Percentiles rank a stretch among this genome's conserved stretches.
phyloP scores from a whole-genome alignment of 92 coral and sea anemone species.

The Pocillopora grandis region DNA sequence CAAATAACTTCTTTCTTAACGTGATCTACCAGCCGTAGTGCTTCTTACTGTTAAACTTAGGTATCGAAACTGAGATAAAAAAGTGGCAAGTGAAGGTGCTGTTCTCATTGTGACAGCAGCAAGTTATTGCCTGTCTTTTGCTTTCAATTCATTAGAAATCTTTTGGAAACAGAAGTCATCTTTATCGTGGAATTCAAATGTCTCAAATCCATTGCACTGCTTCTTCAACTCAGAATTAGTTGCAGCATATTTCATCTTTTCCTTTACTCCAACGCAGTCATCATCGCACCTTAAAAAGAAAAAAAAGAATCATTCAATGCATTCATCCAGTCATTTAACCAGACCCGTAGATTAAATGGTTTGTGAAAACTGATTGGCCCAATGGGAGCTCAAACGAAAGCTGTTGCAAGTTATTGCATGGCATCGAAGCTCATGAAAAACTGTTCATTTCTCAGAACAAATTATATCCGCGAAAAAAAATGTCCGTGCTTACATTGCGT shows the following conservation, averaged over 20 bases:
- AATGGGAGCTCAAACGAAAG: neutral
- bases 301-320: neutral
- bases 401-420: neutral
- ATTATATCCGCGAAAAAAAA: too few species aligned
- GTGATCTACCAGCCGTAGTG: too few species aligned
- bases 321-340: neutral
- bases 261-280: neutral
- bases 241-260: slow-evolving; percentile 30
- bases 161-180: neutral
- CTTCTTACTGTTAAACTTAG: neutral
- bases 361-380: too few species aligned
- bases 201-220: neutral
- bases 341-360: neutral
- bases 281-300: slow-evolving; percentile 23
- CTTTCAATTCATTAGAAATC: neutral
- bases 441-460: neutral
- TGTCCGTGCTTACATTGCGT: too few species aligned
- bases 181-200: slow-evolving; percentile 13
- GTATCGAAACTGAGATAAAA: neutral
- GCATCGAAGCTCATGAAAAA: neutral
- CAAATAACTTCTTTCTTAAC: too few species aligned
- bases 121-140: slow-evolving; percentile 4
- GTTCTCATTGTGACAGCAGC: neutral
- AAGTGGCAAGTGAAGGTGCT: neutral
- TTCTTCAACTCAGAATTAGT: neutral